Evolutionary conservation across 1,140 invertebrate genomes (phyloP), one percentile per base, ranked within the genome.

Genomic region (Pseudomyrmex sp.): DNA sequence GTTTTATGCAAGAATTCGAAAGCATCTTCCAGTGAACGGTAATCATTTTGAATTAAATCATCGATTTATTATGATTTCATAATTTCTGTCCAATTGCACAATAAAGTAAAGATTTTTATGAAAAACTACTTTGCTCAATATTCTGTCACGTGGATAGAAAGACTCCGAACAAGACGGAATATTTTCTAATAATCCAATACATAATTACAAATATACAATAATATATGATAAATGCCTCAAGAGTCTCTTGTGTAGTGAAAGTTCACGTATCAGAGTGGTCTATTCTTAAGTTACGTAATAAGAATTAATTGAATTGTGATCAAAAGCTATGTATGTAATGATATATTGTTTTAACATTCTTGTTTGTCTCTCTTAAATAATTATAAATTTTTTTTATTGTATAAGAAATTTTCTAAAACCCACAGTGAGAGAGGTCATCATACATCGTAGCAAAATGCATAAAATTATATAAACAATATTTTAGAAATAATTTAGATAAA

Each of bases 51-150:
- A 10, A 77, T 15, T 68, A 48, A n/a, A 68, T 77, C 26, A 56
- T 77, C 75, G 50, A 77, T 77, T 77, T 46, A 77, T 58, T 68
- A 68, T 68, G 12, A 46, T 77, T 77, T 56, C 75, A 46, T 56
- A 68, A 77, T 44, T 68, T 48, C 35, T 15, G 9, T 56, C 15
- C n/a, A 8, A 66, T 66, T 56, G 26, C 35, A 35, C 4, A 35
- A 35, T 35, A 7, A 35, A 35, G 5, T 35, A 35, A 35, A 35
- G 35, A 15, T 63, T 35, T 15, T 65, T 35, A 65, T 12, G 35
- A 65, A 35, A 0, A 35, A 35, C 5, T 35, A 35, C 35, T 35
- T 35, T 35, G 35, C 35, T 35, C 35, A 35, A 35, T 4, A 35
- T 35, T 35, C 35, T 35, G 35, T 35, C 35, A 35, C 5, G 35